Conservation (phyloP, 2,113 vertebrate genomes). For the Picathartes gymnocephalus region DNA sequence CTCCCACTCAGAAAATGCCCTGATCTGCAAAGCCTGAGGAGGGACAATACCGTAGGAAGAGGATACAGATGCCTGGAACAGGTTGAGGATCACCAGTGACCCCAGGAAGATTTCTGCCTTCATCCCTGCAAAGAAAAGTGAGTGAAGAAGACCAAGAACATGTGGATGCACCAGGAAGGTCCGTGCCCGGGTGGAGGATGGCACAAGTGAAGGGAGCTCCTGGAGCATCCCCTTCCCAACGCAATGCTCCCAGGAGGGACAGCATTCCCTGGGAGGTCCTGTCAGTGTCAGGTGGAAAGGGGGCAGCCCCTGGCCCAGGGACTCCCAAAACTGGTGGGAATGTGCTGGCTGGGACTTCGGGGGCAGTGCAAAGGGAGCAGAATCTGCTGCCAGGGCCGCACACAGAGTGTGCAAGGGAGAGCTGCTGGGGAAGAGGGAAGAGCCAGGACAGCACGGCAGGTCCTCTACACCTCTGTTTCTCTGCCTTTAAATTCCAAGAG, state of each 20-base stretch:
- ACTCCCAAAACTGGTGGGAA: not conserved
- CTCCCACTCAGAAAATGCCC: not conserved
- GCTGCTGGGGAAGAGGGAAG: not conserved
- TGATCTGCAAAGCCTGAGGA: not conserved
- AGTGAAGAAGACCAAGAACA: not conserved
- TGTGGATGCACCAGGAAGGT: not conserved
- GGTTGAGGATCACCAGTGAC: not conserved
- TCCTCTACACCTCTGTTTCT: not conserved
- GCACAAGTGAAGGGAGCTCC: rapidly evolving
- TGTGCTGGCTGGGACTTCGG: rapidly evolving
- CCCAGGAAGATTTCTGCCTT: slow-evolving; percentile 4
- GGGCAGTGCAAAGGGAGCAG: not conserved
- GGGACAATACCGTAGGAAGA: not conserved
- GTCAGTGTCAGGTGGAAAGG: not conserved
- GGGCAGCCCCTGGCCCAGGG: not conserved
- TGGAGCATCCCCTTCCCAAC: not conserved
- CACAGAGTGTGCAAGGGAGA: not conserved
- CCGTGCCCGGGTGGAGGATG: not conserved
- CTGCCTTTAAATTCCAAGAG: not conserved
- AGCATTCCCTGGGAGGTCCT: not conserved
- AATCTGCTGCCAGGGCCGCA: not conserved
- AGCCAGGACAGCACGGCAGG: not conserved
- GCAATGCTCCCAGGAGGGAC: rapidly evolving
- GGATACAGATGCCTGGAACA: not conserved
- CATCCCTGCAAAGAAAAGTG: slow-evolving; percentile 41